Conservation (phyloP, 1,140 invertebrate species). For the Zelostemma sp. region DNA sequence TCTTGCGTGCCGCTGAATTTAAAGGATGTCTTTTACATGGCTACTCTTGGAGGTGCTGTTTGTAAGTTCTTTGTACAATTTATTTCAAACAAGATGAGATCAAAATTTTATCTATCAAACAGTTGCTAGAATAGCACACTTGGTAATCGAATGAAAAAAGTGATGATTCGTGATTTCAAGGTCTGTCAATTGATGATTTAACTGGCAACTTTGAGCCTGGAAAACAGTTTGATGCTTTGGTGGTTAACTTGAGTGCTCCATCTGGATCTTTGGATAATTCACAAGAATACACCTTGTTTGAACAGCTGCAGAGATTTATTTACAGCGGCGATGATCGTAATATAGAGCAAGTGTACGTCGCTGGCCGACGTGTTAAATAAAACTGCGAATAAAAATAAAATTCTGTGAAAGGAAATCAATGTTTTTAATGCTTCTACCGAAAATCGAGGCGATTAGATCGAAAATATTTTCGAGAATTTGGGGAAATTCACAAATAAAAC, state of each 20-base stretch:
- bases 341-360: conserved; percentile 82
- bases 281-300: conserved; percentile 66
- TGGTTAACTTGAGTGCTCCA: conserved; percentile 74
- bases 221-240: conserved; percentile 89
- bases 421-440: too few species aligned
- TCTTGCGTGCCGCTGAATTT: conserved; percentile 75
- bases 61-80: conserved; percentile 32
- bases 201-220: conserved; percentile 85
- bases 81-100: too few species aligned
- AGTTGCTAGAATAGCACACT: too few species aligned
- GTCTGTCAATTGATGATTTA: conserved; percentile 77
- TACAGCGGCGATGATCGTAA: conserved; percentile 89
- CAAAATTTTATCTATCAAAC: too few species aligned
- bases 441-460: too few species aligned
- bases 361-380: conserved; percentile 75
- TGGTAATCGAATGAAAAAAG: too few species aligned
- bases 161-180: too few species aligned
- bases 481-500: too few species aligned
- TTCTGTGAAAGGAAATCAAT: too few species aligned
- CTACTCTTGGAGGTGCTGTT: conserved; percentile 86
- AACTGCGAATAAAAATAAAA: too few species aligned
- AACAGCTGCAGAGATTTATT: conserved; percentile 85
- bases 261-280: conserved; percentile 73
- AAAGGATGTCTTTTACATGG: conserved; percentile 85
- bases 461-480: too few species aligned